phyloP scores from a whole-genome alignment of 2,797 vertebrate species.

The Numenius phaeopus region DNA sequence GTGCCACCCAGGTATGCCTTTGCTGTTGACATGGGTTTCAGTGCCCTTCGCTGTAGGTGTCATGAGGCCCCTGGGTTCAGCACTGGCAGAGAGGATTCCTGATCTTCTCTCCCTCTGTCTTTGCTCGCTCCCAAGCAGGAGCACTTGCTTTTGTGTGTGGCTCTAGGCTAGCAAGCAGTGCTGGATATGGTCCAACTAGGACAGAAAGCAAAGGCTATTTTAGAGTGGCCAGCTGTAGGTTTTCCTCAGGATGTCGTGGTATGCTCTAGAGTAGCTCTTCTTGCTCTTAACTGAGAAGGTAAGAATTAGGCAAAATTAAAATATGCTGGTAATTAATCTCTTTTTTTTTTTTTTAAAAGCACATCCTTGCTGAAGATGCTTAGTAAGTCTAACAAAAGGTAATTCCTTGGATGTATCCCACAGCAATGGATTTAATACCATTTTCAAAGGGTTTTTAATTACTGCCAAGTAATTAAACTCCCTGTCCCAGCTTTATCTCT shows the following conservation, averaged over 20 bases:
- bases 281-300: background rate
- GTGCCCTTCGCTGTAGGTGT: background rate
- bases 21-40: background rate
- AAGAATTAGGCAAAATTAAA: background rate
- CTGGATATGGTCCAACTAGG: constrained; percentile 39
- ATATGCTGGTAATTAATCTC: background rate
- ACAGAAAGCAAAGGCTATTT: constrained; percentile 24
- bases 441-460: constrained; percentile 33
- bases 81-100: background rate
- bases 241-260: background rate
- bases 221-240: background rate
- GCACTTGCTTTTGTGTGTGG: background rate
- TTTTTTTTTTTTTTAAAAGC: background rate
- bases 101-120: background rate
- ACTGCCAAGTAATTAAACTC: background rate
- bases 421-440: background rate
- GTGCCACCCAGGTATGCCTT: background rate
- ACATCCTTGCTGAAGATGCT: background rate
- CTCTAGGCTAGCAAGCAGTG: background rate
- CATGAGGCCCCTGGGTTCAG: rapidly evolving
- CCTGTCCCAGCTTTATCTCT: constrained; percentile 14
- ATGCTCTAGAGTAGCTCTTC: background rate
- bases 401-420: background rate
- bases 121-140: background rate
- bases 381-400: background rate